Evolutionary conservation across 2,113 vertebrate genomes (phyloP).

Genomic region (Syngnathoides biaculeatus): DNA sequence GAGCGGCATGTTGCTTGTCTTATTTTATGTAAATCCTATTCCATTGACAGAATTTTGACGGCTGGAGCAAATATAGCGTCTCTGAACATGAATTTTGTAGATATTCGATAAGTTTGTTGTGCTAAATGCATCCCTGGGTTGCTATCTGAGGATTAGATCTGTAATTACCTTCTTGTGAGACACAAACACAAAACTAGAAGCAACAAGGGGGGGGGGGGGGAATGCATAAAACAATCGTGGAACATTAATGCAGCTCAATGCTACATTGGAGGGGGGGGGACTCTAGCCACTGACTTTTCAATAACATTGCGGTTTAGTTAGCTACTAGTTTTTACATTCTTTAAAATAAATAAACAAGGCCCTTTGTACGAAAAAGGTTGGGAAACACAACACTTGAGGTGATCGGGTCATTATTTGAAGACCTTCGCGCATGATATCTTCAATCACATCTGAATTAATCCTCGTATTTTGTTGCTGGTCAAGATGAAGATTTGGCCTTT

Average conservation of each 20-base stretch:
- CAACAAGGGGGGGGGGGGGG: slow-evolving; percentile 26
- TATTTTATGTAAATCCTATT: slow-evolving; percentile 68
- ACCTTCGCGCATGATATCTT: slow-evolving; percentile 1
- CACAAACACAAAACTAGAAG: slow-evolving; percentile 42
- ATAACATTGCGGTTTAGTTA: slow-evolving; percentile 5
- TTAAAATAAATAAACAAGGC: neutral
- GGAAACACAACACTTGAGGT: neutral
- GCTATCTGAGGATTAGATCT: slow-evolving; percentile 45
- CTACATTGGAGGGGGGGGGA: slow-evolving; percentile 10
- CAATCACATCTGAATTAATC: slow-evolving; percentile 11
- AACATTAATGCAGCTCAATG: slow-evolving; percentile 37
- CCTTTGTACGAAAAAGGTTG: neutral
- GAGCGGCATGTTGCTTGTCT: slow-evolving; percentile 40
- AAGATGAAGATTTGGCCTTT: slow-evolving; percentile 41
- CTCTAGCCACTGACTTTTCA: slow-evolving; percentile 13
- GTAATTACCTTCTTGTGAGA: slow-evolving; percentile 59
- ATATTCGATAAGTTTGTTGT: slow-evolving; percentile 46
- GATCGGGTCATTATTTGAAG: slow-evolving; percentile 12
- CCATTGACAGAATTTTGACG: slow-evolving; percentile 63
- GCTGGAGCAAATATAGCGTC: slow-evolving; percentile 59
- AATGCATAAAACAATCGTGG: slow-evolving; percentile 48
- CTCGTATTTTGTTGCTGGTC: slow-evolving; percentile 15
- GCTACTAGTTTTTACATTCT: neutral
- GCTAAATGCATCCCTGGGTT: slow-evolving; percentile 52
- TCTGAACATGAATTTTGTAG: slow-evolving; percentile 59